Evolutionary conservation across 1,140 invertebrate genomes (phyloP).

Genomic region (Saccostrea cuccullata): DNA sequence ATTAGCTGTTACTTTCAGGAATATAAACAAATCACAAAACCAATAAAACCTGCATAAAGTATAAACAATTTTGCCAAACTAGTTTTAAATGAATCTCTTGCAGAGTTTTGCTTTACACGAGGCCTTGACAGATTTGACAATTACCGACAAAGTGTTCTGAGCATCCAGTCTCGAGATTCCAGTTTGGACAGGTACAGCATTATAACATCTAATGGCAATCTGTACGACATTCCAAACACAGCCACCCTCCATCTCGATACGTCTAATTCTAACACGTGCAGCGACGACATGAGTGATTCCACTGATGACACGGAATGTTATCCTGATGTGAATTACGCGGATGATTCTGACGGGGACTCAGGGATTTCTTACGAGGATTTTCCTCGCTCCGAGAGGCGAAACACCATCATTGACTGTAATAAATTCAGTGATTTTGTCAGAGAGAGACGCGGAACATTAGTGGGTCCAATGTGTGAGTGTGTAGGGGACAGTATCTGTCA

Average conservation of each 20-base stretch:
- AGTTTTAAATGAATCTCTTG: constrained; percentile 16
- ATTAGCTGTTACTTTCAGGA: too few species aligned
- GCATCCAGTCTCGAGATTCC: background rate
- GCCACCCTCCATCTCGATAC: background rate
- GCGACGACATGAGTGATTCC: background rate
- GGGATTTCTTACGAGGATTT: background rate
- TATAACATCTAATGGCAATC: background rate
- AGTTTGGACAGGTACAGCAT: background rate
- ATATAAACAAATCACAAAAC: too few species aligned
- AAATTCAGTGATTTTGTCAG: background rate
- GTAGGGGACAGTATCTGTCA: constrained; percentile 8
- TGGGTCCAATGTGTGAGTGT: background rate
- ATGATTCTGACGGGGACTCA: constrained; percentile 12
- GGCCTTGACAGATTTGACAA: constrained; percentile 14
- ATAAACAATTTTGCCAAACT: too few species aligned
- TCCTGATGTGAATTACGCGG: background rate
- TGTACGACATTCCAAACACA: constrained; percentile 32
- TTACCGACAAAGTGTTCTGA: background rate
- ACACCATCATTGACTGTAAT: background rate
- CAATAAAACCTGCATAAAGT: too few species aligned
- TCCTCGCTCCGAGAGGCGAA: background rate
- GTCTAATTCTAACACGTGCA: background rate
- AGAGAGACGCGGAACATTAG: background rate
- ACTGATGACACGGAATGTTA: background rate
- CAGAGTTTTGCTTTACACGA: constrained; percentile 14